Conservation (phyloP, 2,888 invertebrate genomes). For the Dione juno region DNA sequence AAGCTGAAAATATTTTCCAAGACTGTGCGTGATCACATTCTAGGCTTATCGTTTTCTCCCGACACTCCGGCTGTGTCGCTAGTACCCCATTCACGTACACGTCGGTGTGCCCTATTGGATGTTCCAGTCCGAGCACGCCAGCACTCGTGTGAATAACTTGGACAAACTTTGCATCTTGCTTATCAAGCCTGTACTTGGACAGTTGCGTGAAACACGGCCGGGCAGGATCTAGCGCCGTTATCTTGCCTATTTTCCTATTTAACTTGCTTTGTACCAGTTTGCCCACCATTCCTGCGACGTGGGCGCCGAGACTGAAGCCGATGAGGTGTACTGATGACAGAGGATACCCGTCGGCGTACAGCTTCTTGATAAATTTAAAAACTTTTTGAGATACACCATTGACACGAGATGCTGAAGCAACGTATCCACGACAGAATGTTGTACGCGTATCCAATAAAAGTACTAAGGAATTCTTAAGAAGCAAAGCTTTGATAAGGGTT, state of each 20-base stretch:
- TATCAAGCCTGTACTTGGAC: constrained; percentile 56
- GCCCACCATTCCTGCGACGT: constrained; percentile 82
- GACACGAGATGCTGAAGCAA: constrained; percentile 65
- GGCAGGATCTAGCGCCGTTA: constrained; percentile 74
- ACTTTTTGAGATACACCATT: constrained; percentile 61
- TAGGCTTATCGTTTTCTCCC: constrained; percentile 58
- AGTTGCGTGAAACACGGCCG: constrained; percentile 66
- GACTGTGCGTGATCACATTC: constrained; percentile 73
- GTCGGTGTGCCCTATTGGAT: constrained; percentile 68
- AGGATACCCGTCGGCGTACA: constrained; percentile 61
- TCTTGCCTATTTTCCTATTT: constrained; percentile 57
- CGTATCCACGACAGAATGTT: constrained; percentile 69
- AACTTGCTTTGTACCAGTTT: constrained; percentile 60
- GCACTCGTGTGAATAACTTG: constrained; percentile 73
- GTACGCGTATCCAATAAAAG: constrained; percentile 66
- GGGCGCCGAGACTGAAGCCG: constrained; percentile 86
- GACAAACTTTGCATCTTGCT: constrained; percentile 66
- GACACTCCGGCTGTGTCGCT: constrained; percentile 68
- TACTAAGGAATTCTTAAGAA: constrained; percentile 57
- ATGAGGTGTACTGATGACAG: constrained; percentile 81
- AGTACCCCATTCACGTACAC: constrained; percentile 72
- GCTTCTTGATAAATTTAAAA: constrained; percentile 57
- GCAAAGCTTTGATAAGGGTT: constrained; percentile 61
- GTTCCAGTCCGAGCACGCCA: constrained; percentile 67
- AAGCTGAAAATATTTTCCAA: constrained; percentile 67